Conservation (phyloP, 1,140 invertebrate genomes). For the Caenorhabditis latens region DNA sequence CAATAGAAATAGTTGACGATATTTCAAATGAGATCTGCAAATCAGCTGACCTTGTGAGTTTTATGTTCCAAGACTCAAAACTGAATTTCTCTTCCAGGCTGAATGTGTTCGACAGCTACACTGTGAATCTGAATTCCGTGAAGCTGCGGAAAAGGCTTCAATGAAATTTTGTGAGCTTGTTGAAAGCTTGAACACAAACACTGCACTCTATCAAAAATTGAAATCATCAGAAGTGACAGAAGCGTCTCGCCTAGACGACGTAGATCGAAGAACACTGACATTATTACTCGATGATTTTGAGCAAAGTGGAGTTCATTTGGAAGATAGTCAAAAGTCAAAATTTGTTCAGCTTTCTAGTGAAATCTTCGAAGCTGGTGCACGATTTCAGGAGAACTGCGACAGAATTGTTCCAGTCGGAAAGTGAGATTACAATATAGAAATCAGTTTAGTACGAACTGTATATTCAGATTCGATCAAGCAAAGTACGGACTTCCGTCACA, state of each 20-base stretch:
- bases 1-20: constrained; percentile 67
- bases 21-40: constrained; percentile 69
- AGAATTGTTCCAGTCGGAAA: constrained; percentile 37
- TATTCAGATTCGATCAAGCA: constrained; percentile 55
- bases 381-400: constrained; percentile 61
- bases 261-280: constrained; percentile 62
- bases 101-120: constrained; percentile 68
- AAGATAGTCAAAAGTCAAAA: constrained; percentile 59
- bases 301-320: constrained; percentile 65
- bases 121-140: constrained; percentile 53
- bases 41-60: constrained; percentile 65
- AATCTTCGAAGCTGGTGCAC: constrained; percentile 64
- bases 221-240: constrained; percentile 64
- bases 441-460: background rate
- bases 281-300: constrained; percentile 68
- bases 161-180: constrained; percentile 67
- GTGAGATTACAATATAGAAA: background rate
- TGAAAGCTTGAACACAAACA: constrained; percentile 66
- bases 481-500: constrained; percentile 19
- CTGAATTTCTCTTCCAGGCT: constrained; percentile 54
- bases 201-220: constrained; percentile 62
- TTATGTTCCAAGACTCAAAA: background rate
- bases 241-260: constrained; percentile 59
- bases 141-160: constrained; percentile 64
- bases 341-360: constrained; percentile 63